A percentile compares a stretch with the other conserved stretches of the same genome.
Conservation (phyloP, 2,113 vertebrate genomes). For the Phodopus roborovskii region DNA sequence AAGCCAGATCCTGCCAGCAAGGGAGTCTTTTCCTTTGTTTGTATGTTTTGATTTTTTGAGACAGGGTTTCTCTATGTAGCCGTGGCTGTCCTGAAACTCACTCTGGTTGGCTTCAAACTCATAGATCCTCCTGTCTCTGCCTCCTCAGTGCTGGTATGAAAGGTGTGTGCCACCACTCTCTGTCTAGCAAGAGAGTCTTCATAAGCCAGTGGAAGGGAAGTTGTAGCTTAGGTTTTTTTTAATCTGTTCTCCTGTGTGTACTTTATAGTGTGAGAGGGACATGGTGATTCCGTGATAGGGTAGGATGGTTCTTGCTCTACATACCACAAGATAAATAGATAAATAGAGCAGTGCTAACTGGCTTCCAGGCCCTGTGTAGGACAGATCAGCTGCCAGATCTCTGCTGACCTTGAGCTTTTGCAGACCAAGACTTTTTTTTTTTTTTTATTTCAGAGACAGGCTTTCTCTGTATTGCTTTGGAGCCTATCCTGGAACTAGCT, state of each 20-base stretch:
- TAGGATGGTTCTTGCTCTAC: neutral
- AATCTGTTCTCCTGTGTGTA: neutral
- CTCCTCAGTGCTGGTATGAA: neutral
- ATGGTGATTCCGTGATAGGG: neutral
- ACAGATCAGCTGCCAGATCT: neutral
- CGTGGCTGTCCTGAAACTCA: neutral
- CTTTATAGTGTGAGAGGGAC: neutral
- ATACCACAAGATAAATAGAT: too few relatives aligned
- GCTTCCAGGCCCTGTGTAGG: neutral
- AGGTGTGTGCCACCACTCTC: neutral
- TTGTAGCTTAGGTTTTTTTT: neutral
- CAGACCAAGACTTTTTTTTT: too few relatives aligned
- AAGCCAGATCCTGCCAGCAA: neutral
- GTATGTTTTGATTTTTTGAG: neutral
- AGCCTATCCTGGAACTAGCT: too few relatives aligned
- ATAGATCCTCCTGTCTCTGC: neutral
- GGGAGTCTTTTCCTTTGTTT: neutral
- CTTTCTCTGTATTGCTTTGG: too few relatives aligned
- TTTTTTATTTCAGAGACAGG: too few relatives aligned
- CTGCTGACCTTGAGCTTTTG: neutral
- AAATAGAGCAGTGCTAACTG: too few relatives aligned
- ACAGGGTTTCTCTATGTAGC: neutral
- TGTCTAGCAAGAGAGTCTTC: neutral
- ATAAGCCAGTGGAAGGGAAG: neutral
- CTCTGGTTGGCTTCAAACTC: neutral